Base-by-base conservation (phyloP, 2,113 vertebrate species). In the Oplegnathus fasciatus region DNA sequence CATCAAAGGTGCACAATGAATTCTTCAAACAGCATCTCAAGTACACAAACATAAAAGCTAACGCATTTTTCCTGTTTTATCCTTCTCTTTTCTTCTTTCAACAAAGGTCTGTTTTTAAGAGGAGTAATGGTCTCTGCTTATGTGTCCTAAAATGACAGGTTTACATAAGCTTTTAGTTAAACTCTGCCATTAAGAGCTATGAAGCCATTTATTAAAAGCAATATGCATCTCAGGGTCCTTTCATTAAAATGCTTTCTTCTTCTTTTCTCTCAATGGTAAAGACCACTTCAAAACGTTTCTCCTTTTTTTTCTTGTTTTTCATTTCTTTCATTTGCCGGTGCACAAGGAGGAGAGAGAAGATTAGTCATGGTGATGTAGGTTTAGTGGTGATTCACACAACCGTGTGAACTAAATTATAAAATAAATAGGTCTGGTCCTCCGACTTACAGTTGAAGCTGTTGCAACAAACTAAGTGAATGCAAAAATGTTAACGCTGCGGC, bases 231-330 rank as follows among this genome's bases (percentile, higher is more conserved):
- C 26, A 2, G 9, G 61, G 40, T 30, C 42, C 79, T 85, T 75
- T 88, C 75, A 76, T 86, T 72, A 71, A 80, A 80, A 75, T 57
- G 64, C 64, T 75, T 60, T 75, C 52, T 70, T 60, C 78, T 64
- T 42, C n/a, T 71, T 50, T 64, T 44, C n/a, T 78, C 22, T 84
- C 50, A n/a, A 18, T 50, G 46, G 48, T 75, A 48, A 65, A 71
- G 55, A 70, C 20, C 15, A 37, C 30, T 72, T 69, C n/a, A 50
- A 78, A 70, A 55, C 26, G 9, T 37, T 37, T 37, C 34, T 37
- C 6, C 6, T 6, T 37, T 34, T 67, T 72, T 78, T 50, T 26
- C 66, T 34, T 18, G 2, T 64, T 30, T 28, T 65, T 78, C 1
- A 8, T 46, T 62, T 75, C 70, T 81, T 73, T 83, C 72, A 88